phyloP scores from a whole-genome alignment of 2,113 vertebrate genomes.

The Cyprinodon variegatus region DNA sequence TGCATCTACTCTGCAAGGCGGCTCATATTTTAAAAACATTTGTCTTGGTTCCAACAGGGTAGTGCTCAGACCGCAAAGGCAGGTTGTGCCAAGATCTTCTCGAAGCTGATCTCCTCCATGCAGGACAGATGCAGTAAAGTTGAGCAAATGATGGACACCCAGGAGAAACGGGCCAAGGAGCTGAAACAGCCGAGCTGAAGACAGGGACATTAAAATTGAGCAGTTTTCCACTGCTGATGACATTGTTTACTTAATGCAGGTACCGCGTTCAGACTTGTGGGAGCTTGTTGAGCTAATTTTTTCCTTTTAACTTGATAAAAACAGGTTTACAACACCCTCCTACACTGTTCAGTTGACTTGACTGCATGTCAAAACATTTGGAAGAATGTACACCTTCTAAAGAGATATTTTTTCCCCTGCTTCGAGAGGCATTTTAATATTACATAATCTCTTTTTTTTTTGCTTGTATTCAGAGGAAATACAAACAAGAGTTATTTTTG shows the following conservation, averaged over 20 bases:
- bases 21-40: no score
- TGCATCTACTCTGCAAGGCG: no score
- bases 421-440: neutral
- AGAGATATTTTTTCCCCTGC: neutral
- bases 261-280: neutral
- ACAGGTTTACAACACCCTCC: neutral
- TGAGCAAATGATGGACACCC: conserved; percentile 22
- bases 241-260: conserved; percentile 31
- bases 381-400: neutral
- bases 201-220: neutral
- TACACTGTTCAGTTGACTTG: neutral
- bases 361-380: neutral
- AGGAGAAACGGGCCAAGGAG: conserved; percentile 13
- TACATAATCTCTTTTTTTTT: neutral
- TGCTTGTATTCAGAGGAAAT: neutral
- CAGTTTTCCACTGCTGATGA: neutral
- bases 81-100: neutral
- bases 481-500: neutral
- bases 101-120: conserved; percentile 10
- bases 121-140: neutral
- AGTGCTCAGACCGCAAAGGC: neutral
- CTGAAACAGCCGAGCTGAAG: conserved; percentile 9
- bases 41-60: conserved; percentile 7
- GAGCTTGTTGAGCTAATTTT: neutral
- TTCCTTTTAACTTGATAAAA: neutral